Conservation (phyloP, 2,888 invertebrate species). For the Eutolmus rufibarbis region DNA sequence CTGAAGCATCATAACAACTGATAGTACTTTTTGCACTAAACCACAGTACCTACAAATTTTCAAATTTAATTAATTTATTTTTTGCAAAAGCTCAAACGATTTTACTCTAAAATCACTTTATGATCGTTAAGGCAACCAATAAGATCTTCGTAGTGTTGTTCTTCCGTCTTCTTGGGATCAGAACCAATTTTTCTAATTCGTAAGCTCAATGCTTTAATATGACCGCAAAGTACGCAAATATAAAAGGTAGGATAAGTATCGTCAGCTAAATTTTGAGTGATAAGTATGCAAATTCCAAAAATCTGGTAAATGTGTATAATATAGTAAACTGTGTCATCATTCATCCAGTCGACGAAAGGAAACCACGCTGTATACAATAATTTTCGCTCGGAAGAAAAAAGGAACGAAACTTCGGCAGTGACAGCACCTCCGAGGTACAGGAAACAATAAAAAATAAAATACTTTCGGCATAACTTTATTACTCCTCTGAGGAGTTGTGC, state of each 20-base stretch:
- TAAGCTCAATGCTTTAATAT: not conserved
- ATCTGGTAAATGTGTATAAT: not conserved
- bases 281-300: not conserved
- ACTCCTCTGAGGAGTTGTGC: not conserved
- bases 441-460: not conserved
- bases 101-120: not conserved
- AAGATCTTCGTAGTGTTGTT: conserved; percentile 1
- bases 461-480: not conserved
- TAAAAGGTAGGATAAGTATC: conserved; percentile 1
- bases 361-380: conserved; percentile 1
- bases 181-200: not conserved
- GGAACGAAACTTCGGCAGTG: not conserved
- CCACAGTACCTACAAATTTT: not conserved
- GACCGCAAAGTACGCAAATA: not conserved
- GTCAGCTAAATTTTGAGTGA: conserved; percentile 7
- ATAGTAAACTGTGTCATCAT: not conserved
- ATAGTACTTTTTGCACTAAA: not conserved
- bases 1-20: not conserved
- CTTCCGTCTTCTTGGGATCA: not conserved
- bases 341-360: not conserved
- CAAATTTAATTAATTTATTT: not conserved
- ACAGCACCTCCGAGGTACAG: not conserved
- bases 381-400: not conserved
- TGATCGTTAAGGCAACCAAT: not conserved
- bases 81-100: not conserved